Evolutionary conservation across 37 sponge, comb jelly and placozoan species (phyloP).

Genomic region (Aphrocallistes beatrix): DNA sequence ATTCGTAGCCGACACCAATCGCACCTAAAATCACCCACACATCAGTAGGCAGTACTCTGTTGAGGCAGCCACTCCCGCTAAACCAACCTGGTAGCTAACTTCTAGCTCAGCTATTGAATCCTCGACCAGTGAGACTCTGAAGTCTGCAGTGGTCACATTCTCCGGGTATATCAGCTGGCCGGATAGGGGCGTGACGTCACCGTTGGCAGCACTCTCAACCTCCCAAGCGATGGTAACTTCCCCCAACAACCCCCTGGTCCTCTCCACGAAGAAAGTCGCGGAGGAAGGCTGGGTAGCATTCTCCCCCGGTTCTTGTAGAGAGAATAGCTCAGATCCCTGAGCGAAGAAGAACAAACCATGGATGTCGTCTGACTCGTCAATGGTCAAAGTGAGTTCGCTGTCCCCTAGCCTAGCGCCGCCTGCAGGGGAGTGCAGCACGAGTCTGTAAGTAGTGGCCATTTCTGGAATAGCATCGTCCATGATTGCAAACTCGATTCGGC

Average conservation of each 20-base stretch:
- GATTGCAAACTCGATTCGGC: constrained; percentile 33
- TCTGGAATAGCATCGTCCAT: constrained; percentile 58
- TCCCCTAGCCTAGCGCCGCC: constrained; percentile 62
- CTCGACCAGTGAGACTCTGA: constrained; percentile 9
- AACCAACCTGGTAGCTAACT: constrained; percentile 21
- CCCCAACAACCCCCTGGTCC: constrained; percentile 40
- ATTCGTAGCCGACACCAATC: not conserved
- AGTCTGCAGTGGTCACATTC: not conserved
- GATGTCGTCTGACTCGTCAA: constrained; percentile 16
- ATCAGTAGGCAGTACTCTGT: too few relatives aligned
- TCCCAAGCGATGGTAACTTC: constrained; percentile 57
- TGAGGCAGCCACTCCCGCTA: too few relatives aligned
- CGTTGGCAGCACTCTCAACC: constrained; percentile 33
- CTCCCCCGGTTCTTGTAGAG: not conserved
- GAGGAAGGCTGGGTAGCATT: constrained; percentile 1
- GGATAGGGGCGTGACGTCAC: constrained; percentile 45
- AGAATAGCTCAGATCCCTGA: not conserved
- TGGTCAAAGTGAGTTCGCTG: constrained; percentile 25
- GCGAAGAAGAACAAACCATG: constrained; percentile 4
- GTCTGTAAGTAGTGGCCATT: constrained; percentile 33
- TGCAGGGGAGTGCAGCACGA: constrained; percentile 28
- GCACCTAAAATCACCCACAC: not conserved
- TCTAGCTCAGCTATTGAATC: constrained; percentile 60
- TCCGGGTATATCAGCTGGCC: constrained; percentile 56
- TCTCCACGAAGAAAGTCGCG: constrained; percentile 46